Conservation (phyloP, 1,140 invertebrate genomes). For the Drosophila pachea region DNA sequence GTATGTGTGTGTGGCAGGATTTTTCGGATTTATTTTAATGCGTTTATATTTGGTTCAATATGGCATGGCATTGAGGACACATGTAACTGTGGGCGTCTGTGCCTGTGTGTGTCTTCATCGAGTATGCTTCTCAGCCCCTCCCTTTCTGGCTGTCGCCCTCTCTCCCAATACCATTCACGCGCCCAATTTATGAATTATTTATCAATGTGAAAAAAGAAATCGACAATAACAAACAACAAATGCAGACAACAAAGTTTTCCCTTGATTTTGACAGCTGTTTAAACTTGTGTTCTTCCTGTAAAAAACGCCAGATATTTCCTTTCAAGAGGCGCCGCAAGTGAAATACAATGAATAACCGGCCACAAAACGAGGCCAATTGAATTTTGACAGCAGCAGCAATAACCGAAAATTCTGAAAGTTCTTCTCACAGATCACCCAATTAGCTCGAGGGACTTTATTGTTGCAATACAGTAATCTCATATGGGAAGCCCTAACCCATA, state of each 20-base stretch:
- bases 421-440: neutral
- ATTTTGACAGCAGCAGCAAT: neutral
- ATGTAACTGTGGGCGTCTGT: constrained; percentile 17
- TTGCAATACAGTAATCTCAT: too few relatives aligned
- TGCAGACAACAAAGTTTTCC: constrained; percentile 37
- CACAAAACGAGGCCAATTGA: constrained; percentile 2
- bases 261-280: constrained; percentile 55
- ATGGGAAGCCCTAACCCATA: neutral
- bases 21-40: constrained; percentile 70
- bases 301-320: too few relatives aligned
- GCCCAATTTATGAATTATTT: constrained; percentile 69
- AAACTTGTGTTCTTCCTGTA: constrained; percentile 36
- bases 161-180: constrained; percentile 7
- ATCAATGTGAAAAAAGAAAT: constrained; percentile 45
- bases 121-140: neutral
- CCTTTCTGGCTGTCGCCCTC: neutral
- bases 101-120: constrained; percentile 1
- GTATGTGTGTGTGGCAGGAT: constrained; percentile 26
- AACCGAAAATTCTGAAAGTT: neutral
- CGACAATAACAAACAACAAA: constrained; percentile 9
- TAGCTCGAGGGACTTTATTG: neutral
- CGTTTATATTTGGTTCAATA: constrained; percentile 59
- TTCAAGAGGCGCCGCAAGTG: too few relatives aligned
- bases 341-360: neutral
- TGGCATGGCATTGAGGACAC: constrained; percentile 41